Evolutionary conservation across 2,113 vertebrate species (phyloP).

Genomic region (Acanthochromis polyacanthus): DNA sequence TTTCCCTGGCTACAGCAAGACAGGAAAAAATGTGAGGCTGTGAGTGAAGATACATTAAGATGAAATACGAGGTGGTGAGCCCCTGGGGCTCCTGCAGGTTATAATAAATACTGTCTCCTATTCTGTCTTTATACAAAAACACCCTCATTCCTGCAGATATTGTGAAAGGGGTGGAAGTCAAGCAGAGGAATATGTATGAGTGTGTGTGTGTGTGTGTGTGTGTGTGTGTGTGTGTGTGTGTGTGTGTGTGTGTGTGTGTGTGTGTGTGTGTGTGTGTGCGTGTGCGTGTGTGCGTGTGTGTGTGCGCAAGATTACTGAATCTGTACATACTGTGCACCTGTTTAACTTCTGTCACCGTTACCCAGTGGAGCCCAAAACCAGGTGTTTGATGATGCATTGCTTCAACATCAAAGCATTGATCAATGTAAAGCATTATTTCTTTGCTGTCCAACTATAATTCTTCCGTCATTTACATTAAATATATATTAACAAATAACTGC

Average conservation of each 20-base stretch:
- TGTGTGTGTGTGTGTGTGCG: conserved; percentile 20
- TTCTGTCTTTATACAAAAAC: conserved; percentile 74
- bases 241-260: conserved; percentile 16
- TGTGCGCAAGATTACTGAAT: background rate
- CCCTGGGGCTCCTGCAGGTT: conserved; percentile 59
- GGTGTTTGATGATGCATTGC: background rate
- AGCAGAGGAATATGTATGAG: conserved; percentile 51
- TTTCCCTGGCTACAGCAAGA: conserved; percentile 51
- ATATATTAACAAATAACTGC: background rate
- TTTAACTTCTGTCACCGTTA: conserved; percentile 10
- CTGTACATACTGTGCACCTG: conserved; percentile 6
- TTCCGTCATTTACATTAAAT: too few relatives aligned
- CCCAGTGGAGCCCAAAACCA: background rate
- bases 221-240: conserved; percentile 32
- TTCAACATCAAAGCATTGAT: background rate
- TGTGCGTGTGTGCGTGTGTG: conserved; percentile 20
- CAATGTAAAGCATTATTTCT: background rate
- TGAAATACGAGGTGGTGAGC: conserved; percentile 75
- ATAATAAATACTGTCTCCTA: conserved; percentile 75
- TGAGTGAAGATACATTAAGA: conserved; percentile 73
- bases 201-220: conserved; percentile 20
- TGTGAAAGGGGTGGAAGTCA: conserved; percentile 55
- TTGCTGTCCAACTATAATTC: background rate
- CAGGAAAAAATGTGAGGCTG: conserved; percentile 42
- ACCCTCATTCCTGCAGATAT: conserved; percentile 63